Base-by-base conservation (phyloP, 1,140 invertebrate genomes). In the Paraescarpia echinospica region DNA sequence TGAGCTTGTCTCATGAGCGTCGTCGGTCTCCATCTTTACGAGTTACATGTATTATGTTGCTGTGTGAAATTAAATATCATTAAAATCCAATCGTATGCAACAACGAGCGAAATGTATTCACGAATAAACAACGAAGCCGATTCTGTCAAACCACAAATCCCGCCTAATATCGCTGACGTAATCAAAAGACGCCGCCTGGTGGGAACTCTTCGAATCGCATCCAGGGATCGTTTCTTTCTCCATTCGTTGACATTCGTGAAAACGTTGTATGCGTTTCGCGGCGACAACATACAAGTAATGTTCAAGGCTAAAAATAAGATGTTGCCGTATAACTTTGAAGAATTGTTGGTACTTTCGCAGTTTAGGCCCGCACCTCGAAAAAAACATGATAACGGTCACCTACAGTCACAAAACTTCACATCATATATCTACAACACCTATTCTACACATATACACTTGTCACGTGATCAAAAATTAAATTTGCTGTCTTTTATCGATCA, bases 121-220 rank as follows among this genome's bases (percentile, higher is more conserved):
- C 59, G 27, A 77, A 77, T 27, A 77, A 77, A 77, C 59, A 77
- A 77, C 22, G 59, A 77, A 77, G 59, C 59, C 59, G 59, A 77
- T 77, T 77, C 59, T 77, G 59, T 77, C 59, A 77, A 77, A 27
- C 59, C 59, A 18, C 59, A 77, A 77, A 77, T 77, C 59, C 59
- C 59, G 59, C 59, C 59, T 77, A 77, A 77, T 77, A 77, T 77
- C 59, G 59, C 59, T 77, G 59, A 77, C 59, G 59, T 77, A 77
- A 77, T 77, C 59, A 77, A 77, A 6, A 77, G 14, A 18, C 59
- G 59, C 59, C 59, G 22, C 59, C 59, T 77, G 59, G 59, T 77
- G 59, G 9, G 59, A 77, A 0, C 59, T 14, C 2, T 22, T 2
- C 22, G 0, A 77, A 77, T 77, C 89, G 88, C 59, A 92, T 41